Percentiles rank a stretch among this genome's conserved stretches.
Conservation (phyloP, 1,140 invertebrate species). For the Caenorhabditis inopinata region DNA sequence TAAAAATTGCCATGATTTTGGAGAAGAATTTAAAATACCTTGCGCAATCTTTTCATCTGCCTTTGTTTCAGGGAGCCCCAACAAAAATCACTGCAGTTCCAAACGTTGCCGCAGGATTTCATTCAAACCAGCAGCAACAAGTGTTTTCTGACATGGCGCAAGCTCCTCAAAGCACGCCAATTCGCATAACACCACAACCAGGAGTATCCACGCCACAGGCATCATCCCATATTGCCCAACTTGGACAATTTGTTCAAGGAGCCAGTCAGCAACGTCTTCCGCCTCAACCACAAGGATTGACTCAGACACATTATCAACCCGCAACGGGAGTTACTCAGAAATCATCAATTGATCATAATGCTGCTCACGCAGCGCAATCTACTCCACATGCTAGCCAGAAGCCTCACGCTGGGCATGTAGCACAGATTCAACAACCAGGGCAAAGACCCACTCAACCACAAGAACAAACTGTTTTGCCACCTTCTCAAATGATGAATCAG, state of each 20-base stretch:
- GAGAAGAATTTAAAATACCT: too few species aligned
- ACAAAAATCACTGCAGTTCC: constrained; percentile 12
- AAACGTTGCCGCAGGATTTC: background rate
- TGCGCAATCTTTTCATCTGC: too few species aligned
- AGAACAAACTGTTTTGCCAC: background rate
- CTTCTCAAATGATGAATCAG: background rate
- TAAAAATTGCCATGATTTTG: too few species aligned
- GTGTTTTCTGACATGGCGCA: background rate
- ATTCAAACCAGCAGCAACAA: background rate
- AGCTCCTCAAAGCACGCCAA: background rate
- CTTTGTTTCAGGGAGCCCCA: background rate
- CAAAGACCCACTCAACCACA: background rate
- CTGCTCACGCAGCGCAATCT: too few species aligned
- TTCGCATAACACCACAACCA: background rate
- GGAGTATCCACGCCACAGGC: background rate
- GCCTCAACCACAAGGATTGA: too few species aligned
- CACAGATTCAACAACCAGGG: background rate
- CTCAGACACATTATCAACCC: background rate
- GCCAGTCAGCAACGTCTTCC: background rate
- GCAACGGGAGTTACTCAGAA: background rate
- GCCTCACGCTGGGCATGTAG: background rate
- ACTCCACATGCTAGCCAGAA: too few species aligned
- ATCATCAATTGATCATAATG: too few species aligned
- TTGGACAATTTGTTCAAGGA: constrained; percentile 18
- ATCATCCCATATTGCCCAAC: background rate